A percentile compares a stretch with the other conserved stretches of the same genome.
phyloP scores from a whole-genome alignment of 2,113 vertebrate species.

The Lipophrys pholis region DNA sequence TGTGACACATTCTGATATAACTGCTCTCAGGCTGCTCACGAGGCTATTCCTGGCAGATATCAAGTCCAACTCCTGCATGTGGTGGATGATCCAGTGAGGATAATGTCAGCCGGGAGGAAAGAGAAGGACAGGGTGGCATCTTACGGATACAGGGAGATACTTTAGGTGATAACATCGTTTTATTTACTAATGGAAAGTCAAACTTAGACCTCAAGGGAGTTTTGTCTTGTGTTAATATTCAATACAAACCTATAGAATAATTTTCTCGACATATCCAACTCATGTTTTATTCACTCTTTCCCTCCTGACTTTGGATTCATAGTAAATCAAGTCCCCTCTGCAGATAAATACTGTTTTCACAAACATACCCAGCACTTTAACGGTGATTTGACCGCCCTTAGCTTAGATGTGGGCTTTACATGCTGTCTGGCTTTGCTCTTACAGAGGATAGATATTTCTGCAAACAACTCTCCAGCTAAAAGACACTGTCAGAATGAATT shows the following conservation, averaged over 20 bases:
- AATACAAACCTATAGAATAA: too few species aligned
- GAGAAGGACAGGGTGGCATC: neutral
- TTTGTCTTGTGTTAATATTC: too few species aligned
- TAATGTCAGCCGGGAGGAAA: neutral
- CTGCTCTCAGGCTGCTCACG: neutral
- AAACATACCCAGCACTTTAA: neutral
- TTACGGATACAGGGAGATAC: neutral
- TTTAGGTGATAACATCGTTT: neutral
- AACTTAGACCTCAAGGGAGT: neutral
- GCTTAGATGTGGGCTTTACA: too few species aligned
- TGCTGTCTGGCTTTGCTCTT: too few species aligned
- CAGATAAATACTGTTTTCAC: neutral
- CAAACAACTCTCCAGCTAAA: too few species aligned
- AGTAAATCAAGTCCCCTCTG: neutral
- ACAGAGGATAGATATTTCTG: too few species aligned
- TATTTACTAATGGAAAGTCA: neutral
- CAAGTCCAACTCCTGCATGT: neutral
- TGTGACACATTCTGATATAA: conserved; percentile 32
- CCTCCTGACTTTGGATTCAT: neutral
- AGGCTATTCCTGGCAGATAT: conserved; percentile 36
- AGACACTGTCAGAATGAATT: too few species aligned
- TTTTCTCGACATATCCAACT: too few species aligned
- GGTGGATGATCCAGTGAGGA: neutral
- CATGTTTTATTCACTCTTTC: too few species aligned
- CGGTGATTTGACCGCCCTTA: too few species aligned